Base-by-base conservation (phyloP, 2,797 vertebrate genomes). In the Pempheris klunzingeri region DNA sequence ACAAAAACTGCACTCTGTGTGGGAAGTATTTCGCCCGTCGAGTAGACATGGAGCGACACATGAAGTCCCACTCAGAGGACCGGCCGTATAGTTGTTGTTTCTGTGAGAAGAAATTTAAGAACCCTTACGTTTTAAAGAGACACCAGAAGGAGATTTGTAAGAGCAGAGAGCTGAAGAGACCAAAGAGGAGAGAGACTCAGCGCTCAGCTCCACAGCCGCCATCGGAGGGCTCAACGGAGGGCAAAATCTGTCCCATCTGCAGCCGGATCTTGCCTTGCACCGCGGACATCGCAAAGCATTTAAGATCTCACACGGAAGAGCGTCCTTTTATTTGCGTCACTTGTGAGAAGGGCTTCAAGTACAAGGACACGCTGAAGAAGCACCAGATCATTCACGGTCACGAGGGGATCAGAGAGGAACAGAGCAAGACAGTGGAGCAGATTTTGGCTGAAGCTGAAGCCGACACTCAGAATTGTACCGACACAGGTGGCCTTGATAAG, bases 311-410 rank as follows among this genome's bases (percentile, higher is more conserved):
- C 81, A 88, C 92, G 0, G 92, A 93, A 5, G 93, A 93, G 73
- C 90, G 93, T 0, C 93, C 93, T 0, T 94, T 91, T 5, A 85
- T 93, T 3, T 94, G 93, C 13, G 3, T 93, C 32, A 78, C 90
- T 0, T 94, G 93, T 4, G 93, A 94, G 59, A 94, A 93, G 43
- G 90, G 93, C 70, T 94, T 94, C 70, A 94, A 94, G 83, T 94
- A 94, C 88, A 90, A 84, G 72, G 93, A 94, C 86, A 93, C 93
- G 0, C 8, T 94, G 61, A 94, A 93, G 82, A 94, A 94, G 82
- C 93, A 94, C 46, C 93, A 94, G 84, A 91, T 93, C 17, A 94
- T 94, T 30, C 93, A 93, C 30, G 90, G 93, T 0, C 93, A 94
- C 30, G 92, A 94, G 62, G 93, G 93, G 1, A 81, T 92, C 60